Base-by-base conservation (phyloP, 2,113 vertebrate species). In the Etheostoma cragini region DNA sequence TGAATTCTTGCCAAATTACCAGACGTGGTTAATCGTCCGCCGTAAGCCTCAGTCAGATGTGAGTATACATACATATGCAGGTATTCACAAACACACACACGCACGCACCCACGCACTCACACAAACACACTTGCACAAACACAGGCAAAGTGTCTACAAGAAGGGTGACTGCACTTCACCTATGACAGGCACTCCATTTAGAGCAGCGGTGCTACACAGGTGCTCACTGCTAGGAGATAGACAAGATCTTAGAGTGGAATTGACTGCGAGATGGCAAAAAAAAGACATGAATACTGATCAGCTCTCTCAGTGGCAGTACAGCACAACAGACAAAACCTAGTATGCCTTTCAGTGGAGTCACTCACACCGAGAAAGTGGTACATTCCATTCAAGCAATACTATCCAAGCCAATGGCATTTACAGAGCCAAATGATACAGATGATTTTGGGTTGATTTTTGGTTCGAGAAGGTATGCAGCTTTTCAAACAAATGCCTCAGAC, bases 1-100 rank as follows among this genome's bases (percentile, higher is more conserved):
- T 82, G 81, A 78, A 86, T 89, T 91, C 72, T 62, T 68, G 72
- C 85, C 89, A 90, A 87, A 87, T 88, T 91, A 74, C 80, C 65
- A 78, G 78, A 78, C 72, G 22, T 60, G 79, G 61, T 78, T 89
- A 89, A 92, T 87, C 22, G 54, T 72, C 79, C 17, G 22, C 77
- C 80, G 54, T 81, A 24, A 87, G 52, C 65, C 42, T 75, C 73
- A 73, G 76, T 77, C 71, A 52, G 30, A 68, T 52, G 60, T 50
- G 67, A 69, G 63, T 75, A 61, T 73, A 46, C 79, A 61, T 73
- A 46, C 60, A 66, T 19, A 58, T 26, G 46, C 10, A 73, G 52
- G 54, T 71, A 50, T 54, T 46, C 38, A 16, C 26, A 60, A 50
- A 70, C 38, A 60, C 66, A 57, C 57, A 71, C 46, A 46, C 8